Conservation (phyloP, 2,888 invertebrate genomes). For the Nomada flava region DNA sequence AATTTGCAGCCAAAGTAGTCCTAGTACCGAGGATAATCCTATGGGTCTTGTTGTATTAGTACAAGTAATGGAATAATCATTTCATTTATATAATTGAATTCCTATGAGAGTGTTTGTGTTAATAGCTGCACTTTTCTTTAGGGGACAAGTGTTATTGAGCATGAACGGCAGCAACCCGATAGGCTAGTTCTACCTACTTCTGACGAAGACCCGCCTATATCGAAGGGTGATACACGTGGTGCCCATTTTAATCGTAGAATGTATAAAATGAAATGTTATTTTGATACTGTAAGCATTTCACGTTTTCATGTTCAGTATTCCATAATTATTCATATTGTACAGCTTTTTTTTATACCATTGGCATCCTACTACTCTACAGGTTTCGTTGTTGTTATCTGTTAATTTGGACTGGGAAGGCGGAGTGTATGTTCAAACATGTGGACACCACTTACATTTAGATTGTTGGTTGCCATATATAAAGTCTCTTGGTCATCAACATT, state of each 20-base stretch:
- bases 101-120: neutral
- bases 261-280: slow-evolving; percentile 91
- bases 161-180: slow-evolving; percentile 87
- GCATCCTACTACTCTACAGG: slow-evolving; percentile 80
- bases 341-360: too few species aligned
- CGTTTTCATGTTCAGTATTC: neutral
- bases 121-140: slow-evolving; percentile 74
- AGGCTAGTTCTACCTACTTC: slow-evolving; percentile 87
- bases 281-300: slow-evolving; percentile 87
- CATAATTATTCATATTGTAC: neutral
- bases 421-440: slow-evolving; percentile 97
- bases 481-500: slow-evolving; percentile 92
- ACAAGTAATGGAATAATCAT: slow-evolving; percentile 85
- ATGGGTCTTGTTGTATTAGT: slow-evolving; percentile 96
- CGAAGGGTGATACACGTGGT: slow-evolving; percentile 88
- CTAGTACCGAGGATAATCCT: slow-evolving; percentile 92
- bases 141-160: slow-evolving; percentile 95
- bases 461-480: slow-evolving; percentile 96
- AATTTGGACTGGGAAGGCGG: slow-evolving; percentile 96
- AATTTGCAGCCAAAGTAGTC: slow-evolving; percentile 96
- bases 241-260: slow-evolving; percentile 91
- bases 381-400: slow-evolving; percentile 92
- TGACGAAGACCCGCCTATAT: slow-evolving; percentile 87
- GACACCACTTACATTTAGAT: slow-evolving; percentile 97
- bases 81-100: neutral